Percentiles rank a stretch among this genome's conserved stretches.
phyloP scores from a whole-genome alignment of 2,797 vertebrate genomes.

The Sebastes iracundus region DNA sequence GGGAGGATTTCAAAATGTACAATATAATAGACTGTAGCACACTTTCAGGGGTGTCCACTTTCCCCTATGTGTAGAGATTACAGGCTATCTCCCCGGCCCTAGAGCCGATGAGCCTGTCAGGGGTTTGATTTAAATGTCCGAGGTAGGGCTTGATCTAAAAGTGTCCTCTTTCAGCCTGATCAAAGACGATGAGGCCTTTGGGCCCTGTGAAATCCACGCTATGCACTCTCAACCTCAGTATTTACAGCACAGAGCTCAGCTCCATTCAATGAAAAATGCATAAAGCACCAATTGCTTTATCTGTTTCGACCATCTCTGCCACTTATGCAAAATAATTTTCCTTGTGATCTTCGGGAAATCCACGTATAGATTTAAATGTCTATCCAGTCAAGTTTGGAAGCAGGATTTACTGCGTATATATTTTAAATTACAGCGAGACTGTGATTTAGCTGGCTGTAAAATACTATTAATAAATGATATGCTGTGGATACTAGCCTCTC shows the following conservation, averaged over 20 bases:
- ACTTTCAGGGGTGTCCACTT: slow-evolving; percentile 39
- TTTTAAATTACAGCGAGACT: slow-evolving; percentile 39
- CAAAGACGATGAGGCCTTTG: slow-evolving; percentile 58
- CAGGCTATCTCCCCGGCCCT: slow-evolving; percentile 5
- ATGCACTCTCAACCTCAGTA: slow-evolving; percentile 47
- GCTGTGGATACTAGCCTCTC: slow-evolving; percentile 50
- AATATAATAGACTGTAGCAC: slow-evolving; percentile 33
- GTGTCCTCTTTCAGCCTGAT: slow-evolving; percentile 57
- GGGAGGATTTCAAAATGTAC: slow-evolving; percentile 34
- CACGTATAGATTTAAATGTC: slow-evolving; percentile 37
- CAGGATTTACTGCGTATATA: slow-evolving; percentile 23
- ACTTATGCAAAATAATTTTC: slow-evolving; percentile 36
- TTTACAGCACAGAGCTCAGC: slow-evolving; percentile 55
- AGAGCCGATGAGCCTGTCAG: slow-evolving; percentile 27
- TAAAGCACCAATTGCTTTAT: slow-evolving; percentile 47
- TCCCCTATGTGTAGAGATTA: slow-evolving; percentile 45
- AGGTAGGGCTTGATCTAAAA: slow-evolving; percentile 62
- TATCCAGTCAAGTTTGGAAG: slow-evolving; percentile 24
- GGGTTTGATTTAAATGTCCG: slow-evolving; percentile 65
- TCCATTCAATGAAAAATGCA: slow-evolving; percentile 71
- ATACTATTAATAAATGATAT: slow-evolving; percentile 70
- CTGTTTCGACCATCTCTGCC: slow-evolving; percentile 39
- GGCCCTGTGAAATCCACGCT: slow-evolving; percentile 46
- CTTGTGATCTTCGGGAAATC: slow-evolving; percentile 24
- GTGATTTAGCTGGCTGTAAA: slow-evolving; percentile 42